Conservation (phyloP, 2,888 invertebrate species). For the Neoaliturus tenellus region DNA sequence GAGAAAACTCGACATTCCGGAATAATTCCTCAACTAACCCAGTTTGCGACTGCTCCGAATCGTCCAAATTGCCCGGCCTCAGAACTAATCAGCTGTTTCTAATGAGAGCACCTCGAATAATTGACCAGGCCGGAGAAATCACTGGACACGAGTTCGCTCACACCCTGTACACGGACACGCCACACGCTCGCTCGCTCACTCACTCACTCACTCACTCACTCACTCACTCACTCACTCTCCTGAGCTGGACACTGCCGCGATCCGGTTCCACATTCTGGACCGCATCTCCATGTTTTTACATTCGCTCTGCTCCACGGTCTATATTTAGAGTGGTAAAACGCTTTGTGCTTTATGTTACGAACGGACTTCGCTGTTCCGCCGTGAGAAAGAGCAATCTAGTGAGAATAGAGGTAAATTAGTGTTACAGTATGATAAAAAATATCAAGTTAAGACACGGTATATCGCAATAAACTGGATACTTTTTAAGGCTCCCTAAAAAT, state of each 20-base stretch:
- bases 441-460: too few species aligned
- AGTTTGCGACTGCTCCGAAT: neutral
- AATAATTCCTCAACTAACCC: constrained; percentile 21
- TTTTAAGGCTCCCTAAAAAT: too few species aligned
- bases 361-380: neutral
- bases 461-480: too few species aligned
- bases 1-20: constrained; percentile 5
- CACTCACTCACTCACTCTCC: neutral
- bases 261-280: constrained; percentile 9
- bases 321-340: neutral
- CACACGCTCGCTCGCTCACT: neutral
- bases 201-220: neutral
- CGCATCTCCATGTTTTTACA: constrained; percentile 12
- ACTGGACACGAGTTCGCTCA: neutral
- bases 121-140: constrained; percentile 1
- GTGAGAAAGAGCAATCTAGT: too few species aligned
- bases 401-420: too few species aligned
- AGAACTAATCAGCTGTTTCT: constrained; percentile 41
- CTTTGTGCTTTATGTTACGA: neutral
- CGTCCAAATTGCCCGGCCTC: neutral
- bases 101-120: constrained; percentile 4
- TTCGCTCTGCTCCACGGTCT: neutral
- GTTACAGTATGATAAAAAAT: too few species aligned
- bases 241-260: neutral
- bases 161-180: neutral